Conservation (phyloP, 2,797 vertebrate species). For the Calcarius lapponicus region DNA sequence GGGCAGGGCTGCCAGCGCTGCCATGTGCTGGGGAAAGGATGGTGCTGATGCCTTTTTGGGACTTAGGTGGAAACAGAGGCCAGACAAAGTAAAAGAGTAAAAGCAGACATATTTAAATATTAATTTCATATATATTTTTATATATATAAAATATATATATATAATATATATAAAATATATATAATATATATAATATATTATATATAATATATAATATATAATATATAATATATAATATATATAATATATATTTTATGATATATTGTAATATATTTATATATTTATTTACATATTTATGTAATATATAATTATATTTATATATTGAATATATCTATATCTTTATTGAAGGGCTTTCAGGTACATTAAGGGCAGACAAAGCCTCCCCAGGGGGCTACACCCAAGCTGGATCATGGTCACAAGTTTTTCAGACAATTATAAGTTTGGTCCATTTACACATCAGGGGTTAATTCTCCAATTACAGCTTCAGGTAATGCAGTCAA, state of each 20-base stretch:
- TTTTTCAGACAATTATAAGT: neutral
- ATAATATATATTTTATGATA: no score
- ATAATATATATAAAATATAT: no score
- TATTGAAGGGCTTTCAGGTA: neutral
- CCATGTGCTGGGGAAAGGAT: fast-evolving
- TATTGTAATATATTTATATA: no score
- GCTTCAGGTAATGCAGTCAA: neutral
- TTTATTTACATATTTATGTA: no score
- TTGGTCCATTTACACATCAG: no score
- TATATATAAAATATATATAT: no score
- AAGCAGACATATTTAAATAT: neutral
- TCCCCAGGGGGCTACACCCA: neutral
- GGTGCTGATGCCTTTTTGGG: neutral
- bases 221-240: no score
- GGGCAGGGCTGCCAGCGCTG: fast-evolving
- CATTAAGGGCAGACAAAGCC: no score
- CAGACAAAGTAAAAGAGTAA: neutral
- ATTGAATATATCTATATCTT: neutral
- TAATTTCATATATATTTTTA: no score
- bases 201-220: no score
- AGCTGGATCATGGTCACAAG: fast-evolving
- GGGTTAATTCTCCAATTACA: neutral
- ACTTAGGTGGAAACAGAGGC: neutral
- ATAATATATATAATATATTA: neutral
- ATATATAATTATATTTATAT: no score